Base-by-base conservation (phyloP, 2,888 invertebrate genomes). In the Diloba caeruleocephala region DNA sequence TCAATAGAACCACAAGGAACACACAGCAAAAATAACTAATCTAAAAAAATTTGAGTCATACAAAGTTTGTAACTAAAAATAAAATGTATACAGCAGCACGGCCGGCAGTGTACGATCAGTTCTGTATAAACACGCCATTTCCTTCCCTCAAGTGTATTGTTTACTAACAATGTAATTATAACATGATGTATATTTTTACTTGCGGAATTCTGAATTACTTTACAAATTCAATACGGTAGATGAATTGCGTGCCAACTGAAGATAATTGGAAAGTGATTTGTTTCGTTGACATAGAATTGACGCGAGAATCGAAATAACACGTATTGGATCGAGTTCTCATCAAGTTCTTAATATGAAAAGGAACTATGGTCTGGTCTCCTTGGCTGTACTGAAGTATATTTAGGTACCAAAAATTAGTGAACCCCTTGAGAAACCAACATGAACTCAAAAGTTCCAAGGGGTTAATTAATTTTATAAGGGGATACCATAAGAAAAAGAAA, bases 121-220 rank as follows among this genome's bases (percentile, higher is more conserved):
- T 64, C 43, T 53, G 44, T 32, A 50, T 57, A 56, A 63, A 62
- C 54, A 54, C 10, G 32, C 41, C 38, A 49, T 63, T 69, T 73
- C 69, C 64, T 61, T 50, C 42, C 50, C 19, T 23, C 17, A 37
- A 36, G 44, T 50, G 49, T 21, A 31, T 4, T 62, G 49, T 70
- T 73, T 72, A 63, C 42, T 50, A 65, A 67, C 53, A 65, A 46
- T 43, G 43, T 52, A 65, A 59, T 65, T 53, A 50, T 39, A 66
- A 50, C 34, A 53, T 49, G 23, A 37, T 38, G 49, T 42, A 48
- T 28, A 10, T 26, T 33, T 15, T 43, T 57, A 29, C 13, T 21
- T 10, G 12, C 12, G 9, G 28, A 32, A n/a, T n/a, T 50, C 7
- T 2, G 29, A 36, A 13, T 25, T 39, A 17, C 21, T 15, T 0